These are phyloP conservation scores for Oxyscelio sp. DNA, from an alignment of 2,888 invertebrate genomes.

Conservation along the genomic window DNA sequence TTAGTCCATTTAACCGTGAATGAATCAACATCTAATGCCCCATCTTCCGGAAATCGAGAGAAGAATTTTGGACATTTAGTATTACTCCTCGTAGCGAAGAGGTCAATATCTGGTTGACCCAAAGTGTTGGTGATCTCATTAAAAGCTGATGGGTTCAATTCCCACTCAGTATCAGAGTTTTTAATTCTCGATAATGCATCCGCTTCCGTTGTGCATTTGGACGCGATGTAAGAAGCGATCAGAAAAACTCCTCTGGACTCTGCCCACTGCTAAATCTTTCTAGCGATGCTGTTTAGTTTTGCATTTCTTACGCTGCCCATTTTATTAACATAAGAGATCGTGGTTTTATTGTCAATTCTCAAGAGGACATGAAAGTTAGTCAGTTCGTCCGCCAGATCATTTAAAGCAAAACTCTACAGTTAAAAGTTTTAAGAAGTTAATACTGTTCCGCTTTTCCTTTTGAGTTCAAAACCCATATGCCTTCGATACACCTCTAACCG, in stretches of 20 bases:
- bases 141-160: constrained; percentile 31
- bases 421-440: no score
- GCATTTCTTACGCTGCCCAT: constrained; percentile 13
- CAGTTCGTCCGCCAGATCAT: no score
- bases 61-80: constrained; percentile 76
- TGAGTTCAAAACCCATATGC: no score
- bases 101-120: constrained; percentile 72
- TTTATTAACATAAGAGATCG: constrained; percentile 18
- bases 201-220: constrained; percentile 78
- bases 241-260: constrained; percentile 68
- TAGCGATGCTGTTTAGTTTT: not conserved
- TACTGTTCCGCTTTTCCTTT: no score
- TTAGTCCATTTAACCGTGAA: constrained; percentile 74
- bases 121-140: constrained; percentile 9
- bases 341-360: constrained; percentile 69
- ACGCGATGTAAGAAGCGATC: constrained; percentile 77
- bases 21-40: constrained; percentile 74
- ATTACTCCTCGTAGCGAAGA: constrained; percentile 77
- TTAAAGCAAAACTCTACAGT: no score
- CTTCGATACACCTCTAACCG: not conserved
- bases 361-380: constrained; percentile 61
- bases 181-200: constrained; percentile 75
- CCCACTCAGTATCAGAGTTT: constrained; percentile 60
- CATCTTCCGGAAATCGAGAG: constrained; percentile 76
- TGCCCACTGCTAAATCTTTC: constrained; percentile 74